Evolutionary conservation across 2,113 vertebrate genomes (phyloP).

Genomic region (Albula glossodonta): DNA sequence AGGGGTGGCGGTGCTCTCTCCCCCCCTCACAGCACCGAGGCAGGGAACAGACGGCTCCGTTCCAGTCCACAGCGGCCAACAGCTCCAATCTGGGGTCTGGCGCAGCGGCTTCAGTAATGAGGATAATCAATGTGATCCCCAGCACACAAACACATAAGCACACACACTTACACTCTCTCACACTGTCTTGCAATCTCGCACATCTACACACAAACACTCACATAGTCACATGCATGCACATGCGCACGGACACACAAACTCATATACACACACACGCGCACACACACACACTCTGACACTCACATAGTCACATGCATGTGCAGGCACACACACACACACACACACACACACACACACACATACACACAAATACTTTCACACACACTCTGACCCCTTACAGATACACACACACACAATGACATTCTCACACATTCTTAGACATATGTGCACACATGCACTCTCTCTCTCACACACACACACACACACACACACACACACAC

Average conservation of each 20-base stretch:
- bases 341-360: neutral
- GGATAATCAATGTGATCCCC: slow-evolving; percentile 48
- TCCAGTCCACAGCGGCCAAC: slow-evolving; percentile 58
- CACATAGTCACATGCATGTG: too few relatives aligned
- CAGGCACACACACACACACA: slow-evolving; percentile 12
- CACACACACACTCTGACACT: slow-evolving; percentile 33
- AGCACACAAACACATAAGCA: slow-evolving; percentile 48
- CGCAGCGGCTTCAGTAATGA: slow-evolving; percentile 60
- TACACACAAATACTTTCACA: too few relatives aligned
- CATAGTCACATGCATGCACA: slow-evolving; percentile 32
- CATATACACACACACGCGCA: slow-evolving; percentile 48
- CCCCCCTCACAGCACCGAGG: neutral
- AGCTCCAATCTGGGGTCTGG: slow-evolving; percentile 56
- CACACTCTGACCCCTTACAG: too few relatives aligned
- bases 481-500: slow-evolving; percentile 48
- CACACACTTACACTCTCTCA: slow-evolving; percentile 23
- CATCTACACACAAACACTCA: slow-evolving; percentile 46
- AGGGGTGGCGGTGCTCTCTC: neutral
- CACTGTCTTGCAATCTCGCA: too few relatives aligned
- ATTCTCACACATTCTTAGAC: too few relatives aligned
- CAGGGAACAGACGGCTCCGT: neutral
- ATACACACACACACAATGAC: too few relatives aligned
- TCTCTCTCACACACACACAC: slow-evolving; percentile 23
- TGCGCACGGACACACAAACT: slow-evolving; percentile 11
- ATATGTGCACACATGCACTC: too few relatives aligned